phyloP scores from a whole-genome alignment of 2,113 vertebrate species.

The Todiramphus chloris region DNA sequence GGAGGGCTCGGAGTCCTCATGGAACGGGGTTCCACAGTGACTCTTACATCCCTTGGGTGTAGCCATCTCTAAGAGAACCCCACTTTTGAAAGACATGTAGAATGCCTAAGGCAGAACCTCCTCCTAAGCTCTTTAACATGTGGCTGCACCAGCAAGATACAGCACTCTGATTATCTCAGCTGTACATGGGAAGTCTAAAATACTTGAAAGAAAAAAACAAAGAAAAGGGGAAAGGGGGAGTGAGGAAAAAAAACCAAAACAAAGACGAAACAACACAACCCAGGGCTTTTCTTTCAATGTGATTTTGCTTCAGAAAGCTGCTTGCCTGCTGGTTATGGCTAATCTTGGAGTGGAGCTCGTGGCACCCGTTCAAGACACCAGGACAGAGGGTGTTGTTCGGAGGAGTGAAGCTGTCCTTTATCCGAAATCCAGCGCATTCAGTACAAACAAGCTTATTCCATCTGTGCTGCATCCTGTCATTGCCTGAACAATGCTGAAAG shows the following conservation, averaged over 20 bases:
- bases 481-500: constrained; percentile 53
- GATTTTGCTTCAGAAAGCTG: background rate
- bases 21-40: background rate
- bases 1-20: background rate
- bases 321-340: background rate
- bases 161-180: background rate
- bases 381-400: constrained; percentile 34
- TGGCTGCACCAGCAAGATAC: background rate
- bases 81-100: accelerated
- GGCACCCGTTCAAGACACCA: background rate
- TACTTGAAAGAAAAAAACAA: background rate
- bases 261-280: background rate
- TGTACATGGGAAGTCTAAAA: background rate
- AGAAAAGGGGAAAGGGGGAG: background rate
- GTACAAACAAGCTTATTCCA: constrained; percentile 50
- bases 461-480: constrained; percentile 65
- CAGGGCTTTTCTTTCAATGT: background rate
- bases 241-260: accelerated
- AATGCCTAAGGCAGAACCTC: background rate
- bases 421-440: constrained; percentile 3
- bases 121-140: background rate
- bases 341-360: background rate
- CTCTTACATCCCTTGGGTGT: background rate
- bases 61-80: background rate
- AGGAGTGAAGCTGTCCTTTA: constrained; percentile 16